phyloP scores from a whole-genome alignment of 2,113 vertebrate species.

The Apodemus sylvaticus region DNA sequence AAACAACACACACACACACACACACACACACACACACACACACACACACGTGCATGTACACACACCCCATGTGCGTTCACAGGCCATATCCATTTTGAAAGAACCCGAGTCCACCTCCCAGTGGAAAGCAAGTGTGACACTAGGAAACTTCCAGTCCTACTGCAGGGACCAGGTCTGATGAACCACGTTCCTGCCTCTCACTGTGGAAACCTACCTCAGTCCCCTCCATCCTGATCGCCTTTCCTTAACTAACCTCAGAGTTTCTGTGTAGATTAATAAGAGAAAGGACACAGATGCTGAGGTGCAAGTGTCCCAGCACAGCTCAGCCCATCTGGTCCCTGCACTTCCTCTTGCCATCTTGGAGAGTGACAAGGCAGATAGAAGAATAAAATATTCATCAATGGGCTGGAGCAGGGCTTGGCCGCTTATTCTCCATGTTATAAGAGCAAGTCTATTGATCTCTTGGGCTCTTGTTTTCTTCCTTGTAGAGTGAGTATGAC shows the following conservation, averaged over 20 bases:
- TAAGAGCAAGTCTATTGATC: neutral
- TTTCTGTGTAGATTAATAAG: neutral
- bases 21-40: neutral
- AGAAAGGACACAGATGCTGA: rapidly evolving
- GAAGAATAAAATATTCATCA: neutral
- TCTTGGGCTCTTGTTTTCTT: neutral
- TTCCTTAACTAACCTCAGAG: neutral
- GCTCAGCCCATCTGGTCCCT: neutral
- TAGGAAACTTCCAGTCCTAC: neutral
- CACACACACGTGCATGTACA: neutral
- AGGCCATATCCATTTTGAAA: neutral
- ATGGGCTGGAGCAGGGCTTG: neutral
- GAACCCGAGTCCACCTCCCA: too few species aligned
- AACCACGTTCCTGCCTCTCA: rapidly evolving
- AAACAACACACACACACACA: neutral
- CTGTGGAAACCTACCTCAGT: rapidly evolving
- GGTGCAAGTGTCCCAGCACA: rapidly evolving
- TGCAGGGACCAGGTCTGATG: neutral
- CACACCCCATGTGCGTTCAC: neutral
- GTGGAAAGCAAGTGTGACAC: neutral
- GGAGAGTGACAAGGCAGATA: neutral
- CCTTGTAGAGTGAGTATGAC: neutral
- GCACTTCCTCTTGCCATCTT: neutral
- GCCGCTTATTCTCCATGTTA: neutral
- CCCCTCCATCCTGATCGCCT: neutral